Conservation (phyloP, 2,797 vertebrate genomes). For the Sarcophilus harrisii region DNA sequence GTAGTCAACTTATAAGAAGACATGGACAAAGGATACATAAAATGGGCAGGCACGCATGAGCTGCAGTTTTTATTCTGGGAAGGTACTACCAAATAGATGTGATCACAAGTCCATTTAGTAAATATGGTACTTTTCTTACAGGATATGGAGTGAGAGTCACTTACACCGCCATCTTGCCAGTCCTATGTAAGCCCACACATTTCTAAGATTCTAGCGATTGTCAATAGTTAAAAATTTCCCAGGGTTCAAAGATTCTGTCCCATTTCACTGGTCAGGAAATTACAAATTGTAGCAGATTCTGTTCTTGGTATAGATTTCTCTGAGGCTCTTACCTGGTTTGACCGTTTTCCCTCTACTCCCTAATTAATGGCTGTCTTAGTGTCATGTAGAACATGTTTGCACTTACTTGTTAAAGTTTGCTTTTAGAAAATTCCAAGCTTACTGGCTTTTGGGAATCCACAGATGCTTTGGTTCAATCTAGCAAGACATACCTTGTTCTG, state of each 20-base stretch:
- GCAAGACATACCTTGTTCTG: not conserved
- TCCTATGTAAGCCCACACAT: not conserved
- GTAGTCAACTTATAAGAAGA: not conserved
- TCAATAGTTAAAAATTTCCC: not conserved
- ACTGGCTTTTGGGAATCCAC: not conserved
- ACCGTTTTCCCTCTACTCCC: not conserved
- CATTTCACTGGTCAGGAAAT: not conserved
- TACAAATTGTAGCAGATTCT: not conserved
- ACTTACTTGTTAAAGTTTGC: not conserved
- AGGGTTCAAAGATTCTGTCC: not conserved
- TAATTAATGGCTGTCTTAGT: not conserved
- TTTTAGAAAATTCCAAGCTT: not conserved
- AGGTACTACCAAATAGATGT: not conserved
- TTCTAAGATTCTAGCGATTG: not conserved
- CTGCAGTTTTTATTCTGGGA: not conserved
- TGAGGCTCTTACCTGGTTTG: not conserved
- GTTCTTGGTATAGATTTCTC: not conserved
- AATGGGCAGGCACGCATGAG: not conserved
- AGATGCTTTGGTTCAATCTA: not conserved
- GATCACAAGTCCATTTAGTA: not conserved
- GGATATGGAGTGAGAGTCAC: not conserved
- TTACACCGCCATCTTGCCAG: not conserved
- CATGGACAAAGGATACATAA: not conserved
- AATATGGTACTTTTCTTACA: not conserved
- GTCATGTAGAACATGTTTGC: not conserved